Conservation (phyloP, 92 coral and sea anemone genomes). For the Pocillopora grandis region DNA sequence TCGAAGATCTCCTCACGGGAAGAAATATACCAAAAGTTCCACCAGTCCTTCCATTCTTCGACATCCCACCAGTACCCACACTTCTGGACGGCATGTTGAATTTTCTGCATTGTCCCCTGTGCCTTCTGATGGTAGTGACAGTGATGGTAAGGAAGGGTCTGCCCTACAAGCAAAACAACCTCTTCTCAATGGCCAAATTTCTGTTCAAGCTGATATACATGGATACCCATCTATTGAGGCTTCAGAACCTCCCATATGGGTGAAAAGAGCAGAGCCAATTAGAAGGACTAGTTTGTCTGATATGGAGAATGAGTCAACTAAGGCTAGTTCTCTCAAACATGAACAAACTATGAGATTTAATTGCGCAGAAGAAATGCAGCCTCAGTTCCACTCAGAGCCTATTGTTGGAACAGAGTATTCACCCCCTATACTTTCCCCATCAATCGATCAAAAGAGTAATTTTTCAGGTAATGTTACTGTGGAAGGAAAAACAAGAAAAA, state of each 20-base stretch:
- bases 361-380: slow-evolving; percentile 15
- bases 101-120: slow-evolving; percentile 96
- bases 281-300: slow-evolving; percentile 31
- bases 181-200: slow-evolving; percentile 14
- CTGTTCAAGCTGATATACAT: slow-evolving; percentile 28
- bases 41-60: slow-evolving; percentile 81
- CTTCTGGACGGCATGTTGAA: slow-evolving; percentile 92
- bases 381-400: background rate
- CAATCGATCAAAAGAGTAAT: background rate
- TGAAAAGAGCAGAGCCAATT: slow-evolving; percentile 23
- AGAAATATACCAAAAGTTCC: slow-evolving; percentile 63
- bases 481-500: background rate
- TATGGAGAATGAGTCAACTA: background rate
- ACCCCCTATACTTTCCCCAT: background rate
- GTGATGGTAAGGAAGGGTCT: slow-evolving; percentile 52
- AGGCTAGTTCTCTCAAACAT: background rate
- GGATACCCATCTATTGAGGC: slow-evolving; percentile 9
- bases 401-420: background rate
- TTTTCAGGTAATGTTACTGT: background rate
- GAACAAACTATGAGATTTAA: background rate
- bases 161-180: slow-evolving; percentile 2
- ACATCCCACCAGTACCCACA: slow-evolving; percentile 60
- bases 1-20: slow-evolving; percentile 60
- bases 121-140: slow-evolving; percentile 92
- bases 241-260: slow-evolving; percentile 32